phyloP scores from a whole-genome alignment of 2,888 invertebrate genomes.

The Lordiphosa andalusiaca region DNA sequence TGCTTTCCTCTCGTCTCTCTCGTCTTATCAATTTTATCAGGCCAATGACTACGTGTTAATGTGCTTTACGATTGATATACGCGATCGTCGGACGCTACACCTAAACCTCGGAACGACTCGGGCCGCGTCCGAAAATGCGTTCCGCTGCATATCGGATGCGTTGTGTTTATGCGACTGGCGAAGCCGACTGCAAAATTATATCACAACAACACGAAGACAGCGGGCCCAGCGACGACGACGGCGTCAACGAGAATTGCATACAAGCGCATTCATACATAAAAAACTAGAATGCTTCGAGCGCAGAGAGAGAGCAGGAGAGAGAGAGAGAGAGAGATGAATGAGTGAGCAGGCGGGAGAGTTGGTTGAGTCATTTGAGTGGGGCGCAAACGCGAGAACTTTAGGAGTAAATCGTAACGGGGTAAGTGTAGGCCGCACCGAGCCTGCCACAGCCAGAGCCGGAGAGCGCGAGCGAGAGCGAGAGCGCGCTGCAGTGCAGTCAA shows the following conservation, averaged over 20 bases:
- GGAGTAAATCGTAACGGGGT: slow-evolving; percentile 57
- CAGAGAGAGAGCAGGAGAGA: slow-evolving; percentile 1
- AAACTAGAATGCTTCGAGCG: slow-evolving; percentile 59
- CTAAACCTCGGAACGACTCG: slow-evolving; percentile 81
- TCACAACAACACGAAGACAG: slow-evolving; percentile 77
- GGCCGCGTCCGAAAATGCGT: slow-evolving; percentile 81
- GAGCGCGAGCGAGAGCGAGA: slow-evolving; percentile 27
- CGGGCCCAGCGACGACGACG: slow-evolving; percentile 45
- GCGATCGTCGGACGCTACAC: slow-evolving; percentile 81
- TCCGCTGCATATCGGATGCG: slow-evolving; percentile 81
- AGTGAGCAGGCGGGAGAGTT: slow-evolving; percentile 20
- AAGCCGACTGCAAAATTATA: slow-evolving; percentile 79
- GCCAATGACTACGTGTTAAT: slow-evolving; percentile 58
- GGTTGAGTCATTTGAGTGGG: slow-evolving; percentile 61
- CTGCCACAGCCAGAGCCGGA: not conserved
- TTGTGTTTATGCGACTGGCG: slow-evolving; percentile 81
- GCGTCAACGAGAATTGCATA: slow-evolving; percentile 59
- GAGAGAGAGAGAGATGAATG: slow-evolving; percentile 15
- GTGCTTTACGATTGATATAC: slow-evolving; percentile 79
- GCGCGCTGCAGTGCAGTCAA: slow-evolving; percentile 11
- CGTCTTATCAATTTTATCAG: slow-evolving; percentile 21
- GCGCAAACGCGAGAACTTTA: slow-evolving; percentile 72
- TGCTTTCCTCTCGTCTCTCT: not conserved
- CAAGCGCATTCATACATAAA: slow-evolving; percentile 65
- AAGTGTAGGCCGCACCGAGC: slow-evolving; percentile 39